Percentiles rank a stretch among this genome's conserved stretches.
phyloP scores from a whole-genome alignment of 2,113 vertebrate genomes.

The Callospermophilus lateralis region DNA sequence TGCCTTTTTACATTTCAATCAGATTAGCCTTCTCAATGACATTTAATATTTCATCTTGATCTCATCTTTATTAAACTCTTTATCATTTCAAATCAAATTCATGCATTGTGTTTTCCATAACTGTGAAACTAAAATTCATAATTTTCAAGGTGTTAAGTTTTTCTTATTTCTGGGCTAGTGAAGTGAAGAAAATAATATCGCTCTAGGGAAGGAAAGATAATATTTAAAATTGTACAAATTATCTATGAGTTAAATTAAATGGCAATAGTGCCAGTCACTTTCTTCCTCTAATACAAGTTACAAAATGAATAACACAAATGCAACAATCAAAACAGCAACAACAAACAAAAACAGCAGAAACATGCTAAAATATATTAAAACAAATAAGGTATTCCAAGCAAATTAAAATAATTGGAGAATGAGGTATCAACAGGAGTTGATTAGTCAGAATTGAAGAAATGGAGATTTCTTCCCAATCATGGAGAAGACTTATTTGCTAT shows the following conservation, averaged over 20 bases:
- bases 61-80: neutral
- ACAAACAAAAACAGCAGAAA: neutral
- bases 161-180: neutral
- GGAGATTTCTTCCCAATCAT: neutral
- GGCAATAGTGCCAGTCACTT: neutral
- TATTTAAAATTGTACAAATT: neutral
- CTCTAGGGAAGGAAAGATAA: neutral
- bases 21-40: neutral
- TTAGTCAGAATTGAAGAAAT: neutral
- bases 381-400: neutral
- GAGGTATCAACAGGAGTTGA: neutral
- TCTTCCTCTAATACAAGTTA: neutral
- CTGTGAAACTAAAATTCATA: neutral
- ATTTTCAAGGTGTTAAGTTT: neutral
- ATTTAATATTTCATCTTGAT: neutral
- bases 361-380: neutral
- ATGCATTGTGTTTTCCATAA: neutral
- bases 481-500: neutral
- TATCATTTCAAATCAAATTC: neutral
- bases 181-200: neutral
- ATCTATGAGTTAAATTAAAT: neutral
- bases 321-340: neutral
- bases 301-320: constrained; percentile 8
- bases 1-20: neutral
- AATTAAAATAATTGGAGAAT: neutral